Evolutionary conservation across 2,113 vertebrate species (phyloP).

Genomic region (Noctilio leporinus): DNA sequence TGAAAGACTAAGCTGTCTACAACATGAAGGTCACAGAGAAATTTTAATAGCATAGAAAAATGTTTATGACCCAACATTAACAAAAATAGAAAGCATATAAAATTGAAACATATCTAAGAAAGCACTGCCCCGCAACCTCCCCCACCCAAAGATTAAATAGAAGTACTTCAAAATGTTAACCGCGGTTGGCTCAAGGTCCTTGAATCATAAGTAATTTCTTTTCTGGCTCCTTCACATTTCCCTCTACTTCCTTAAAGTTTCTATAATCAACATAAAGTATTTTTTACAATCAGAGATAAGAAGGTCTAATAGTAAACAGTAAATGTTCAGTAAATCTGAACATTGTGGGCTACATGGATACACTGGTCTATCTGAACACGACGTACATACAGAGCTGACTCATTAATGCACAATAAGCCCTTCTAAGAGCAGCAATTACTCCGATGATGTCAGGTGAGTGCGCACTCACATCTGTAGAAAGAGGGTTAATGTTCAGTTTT

Average conservation of each 20-base stretch:
- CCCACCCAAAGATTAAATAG: not conserved
- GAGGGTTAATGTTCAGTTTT: rapidly evolving
- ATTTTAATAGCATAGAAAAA: not conserved
- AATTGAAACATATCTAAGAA: not conserved
- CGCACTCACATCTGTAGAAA: not conserved
- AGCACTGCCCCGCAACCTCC: not conserved
- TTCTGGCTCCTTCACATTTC: not conserved
- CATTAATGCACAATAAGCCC: not conserved
- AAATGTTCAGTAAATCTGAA: not conserved
- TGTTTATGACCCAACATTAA: not conserved
- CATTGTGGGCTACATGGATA: not conserved
- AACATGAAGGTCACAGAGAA: not conserved
- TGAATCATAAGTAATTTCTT: not conserved
- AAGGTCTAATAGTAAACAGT: not conserved
- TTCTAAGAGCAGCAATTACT: not conserved
- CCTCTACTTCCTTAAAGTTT: not conserved
- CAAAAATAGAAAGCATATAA: not conserved
- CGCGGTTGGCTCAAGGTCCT: not conserved
- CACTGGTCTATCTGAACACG: not conserved
- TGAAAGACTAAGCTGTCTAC: not conserved
- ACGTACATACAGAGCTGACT: not conserved
- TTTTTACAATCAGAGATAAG: not conserved
- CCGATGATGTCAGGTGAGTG: not conserved
- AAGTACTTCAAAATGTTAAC: not conserved
- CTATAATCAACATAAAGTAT: not conserved